Evolutionary conservation across 2,113 vertebrate species (phyloP), one percentile per base, ranked within the genome.

Genomic region (Fulica atra): DNA sequence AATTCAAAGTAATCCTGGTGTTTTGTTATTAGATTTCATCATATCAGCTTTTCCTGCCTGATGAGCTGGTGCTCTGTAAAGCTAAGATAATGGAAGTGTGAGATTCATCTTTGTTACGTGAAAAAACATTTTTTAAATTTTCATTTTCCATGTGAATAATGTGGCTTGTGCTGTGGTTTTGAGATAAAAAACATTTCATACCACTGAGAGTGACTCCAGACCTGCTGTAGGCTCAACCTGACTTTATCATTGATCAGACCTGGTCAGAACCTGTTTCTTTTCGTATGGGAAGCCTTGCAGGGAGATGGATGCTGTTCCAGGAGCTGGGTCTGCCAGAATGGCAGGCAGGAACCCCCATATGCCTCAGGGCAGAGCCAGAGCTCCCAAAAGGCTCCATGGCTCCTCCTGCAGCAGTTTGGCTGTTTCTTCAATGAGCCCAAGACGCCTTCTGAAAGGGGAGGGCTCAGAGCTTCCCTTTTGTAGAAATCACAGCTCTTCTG

Each of bases 301-400:
- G 25, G 23, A 44, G 9, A 50, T 13, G 16, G 15, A 36, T 60
- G 13, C 8, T 66, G 25, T 1, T 0, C 2, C 8, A 42, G 44
- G 51, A 81, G 9, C 11, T 13, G 18, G 7, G 9, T 4, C 26
- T 72, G 25, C 19, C 38, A 51, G 40, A 33, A 5, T 14, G 21
- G 36, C 18, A 56, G 17, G 3, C 2, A 3, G 12, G 23, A 87
- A 5, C 14, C 8, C 6, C 26, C 21, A 13, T 5, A 21, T 0
- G 0, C 11, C 11, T 8, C 11, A 20, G 2, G 24, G 14, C 21
- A 85, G 36, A 89, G 23, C 26, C 53, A 72, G 56, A 60, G 20
- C 33, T 26, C 50, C 28, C 7, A 1, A 13, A 83, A 61, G 9
- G 8, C 31, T 61, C 19, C 19, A 20, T 25, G 16, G 9, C 28